Evolutionary conservation across 2,113 vertebrate species (phyloP), one percentile per base, ranked within the genome.

Genomic region (Microcebus murinus): DNA sequence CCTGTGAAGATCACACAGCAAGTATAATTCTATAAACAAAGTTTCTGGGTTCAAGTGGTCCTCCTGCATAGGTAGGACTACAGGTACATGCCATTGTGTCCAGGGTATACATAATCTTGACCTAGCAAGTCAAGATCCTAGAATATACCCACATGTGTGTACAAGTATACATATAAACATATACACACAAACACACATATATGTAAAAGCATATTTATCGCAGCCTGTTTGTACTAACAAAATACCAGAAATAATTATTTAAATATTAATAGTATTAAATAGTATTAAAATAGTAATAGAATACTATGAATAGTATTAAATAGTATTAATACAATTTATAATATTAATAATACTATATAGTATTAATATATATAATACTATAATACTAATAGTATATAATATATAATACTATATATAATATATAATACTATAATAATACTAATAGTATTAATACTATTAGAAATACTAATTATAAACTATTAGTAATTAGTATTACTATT

Each of bases 211-310:
- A 71, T 74, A 80, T 65, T 91, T 80, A 84, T 21, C 85, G 6
- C 15, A 76, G 52, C 9, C 21, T 59, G 74, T 94, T 89, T 97
- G 21, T 85, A 81, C 11, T 79, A 90, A 89, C 39, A 92, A 36
- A 91, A 95, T 77, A 82, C 52, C 45, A 87, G 61, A 90, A 76
- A 94, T 34, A 70, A 88, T 34, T 95, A 57, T 42, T 85, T 94
- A 80, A 59, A 31, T 88, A 91, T 57, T 88, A 97, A 42, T 42
- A 42, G 6, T 42, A 42, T 42, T 42, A 42, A 42, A 42, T 42
- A 42, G 42, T 42, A 42, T 42, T 36, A 90, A 39, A 81, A 80
- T 36, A 89, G 27, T 79, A 79, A 74, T 71, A 21, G 48, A 94
- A 94, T 80, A 74, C 29, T 95, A 59, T 83, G n/a, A 97, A 83